These are phyloP conservation scores for Dendroctonus ponderosae DNA, from an alignment of 1,140 invertebrate genomes.

Conservation along the genomic window DNA sequence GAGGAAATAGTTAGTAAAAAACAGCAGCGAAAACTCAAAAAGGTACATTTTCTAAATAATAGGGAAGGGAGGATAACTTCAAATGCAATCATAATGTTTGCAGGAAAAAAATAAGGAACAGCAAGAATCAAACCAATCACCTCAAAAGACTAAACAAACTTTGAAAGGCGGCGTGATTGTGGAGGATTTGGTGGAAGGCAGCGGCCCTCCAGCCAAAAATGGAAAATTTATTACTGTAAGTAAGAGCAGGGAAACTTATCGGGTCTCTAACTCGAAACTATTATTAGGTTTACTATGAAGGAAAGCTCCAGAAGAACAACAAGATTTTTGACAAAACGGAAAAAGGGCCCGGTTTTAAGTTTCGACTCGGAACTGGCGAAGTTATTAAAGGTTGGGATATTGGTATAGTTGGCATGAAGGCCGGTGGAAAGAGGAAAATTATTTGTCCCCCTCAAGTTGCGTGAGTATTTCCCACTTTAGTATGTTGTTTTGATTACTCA, in stretches of 20 bases:
- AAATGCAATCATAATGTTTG: not conserved
- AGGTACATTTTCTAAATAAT: slow-evolving; percentile 1
- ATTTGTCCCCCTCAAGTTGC: slow-evolving; percentile 80
- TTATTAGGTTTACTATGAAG: slow-evolving; percentile 72
- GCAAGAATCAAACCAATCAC: slow-evolving; percentile 36
- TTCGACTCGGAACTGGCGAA: slow-evolving; percentile 77
- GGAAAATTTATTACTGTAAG: slow-evolving; percentile 72
- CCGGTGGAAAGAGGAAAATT: slow-evolving; percentile 86
- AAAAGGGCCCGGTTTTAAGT: slow-evolving; percentile 79
- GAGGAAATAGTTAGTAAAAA: slow-evolving; percentile 24
- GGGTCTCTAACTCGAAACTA: not conserved
- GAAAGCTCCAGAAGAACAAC: slow-evolving; percentile 74
- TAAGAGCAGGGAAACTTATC: not conserved
- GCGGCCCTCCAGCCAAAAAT: slow-evolving; percentile 70
- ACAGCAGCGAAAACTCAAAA: slow-evolving; percentile 4
- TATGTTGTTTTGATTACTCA: too few relatives aligned
- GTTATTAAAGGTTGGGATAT: slow-evolving; percentile 92
- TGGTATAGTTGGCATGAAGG: slow-evolving; percentile 85
- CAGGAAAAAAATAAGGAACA: slow-evolving; percentile 22
- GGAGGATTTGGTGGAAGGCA: slow-evolving; percentile 75
- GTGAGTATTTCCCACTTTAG: slow-evolving; percentile 57
- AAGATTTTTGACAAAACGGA: slow-evolving; percentile 75
- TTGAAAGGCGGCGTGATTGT: slow-evolving; percentile 72
- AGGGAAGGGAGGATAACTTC: not conserved
- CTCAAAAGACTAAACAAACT: slow-evolving; percentile 54